Base-by-base conservation (phyloP, 2,797 vertebrate genomes). In the Hirundo rustica region DNA sequence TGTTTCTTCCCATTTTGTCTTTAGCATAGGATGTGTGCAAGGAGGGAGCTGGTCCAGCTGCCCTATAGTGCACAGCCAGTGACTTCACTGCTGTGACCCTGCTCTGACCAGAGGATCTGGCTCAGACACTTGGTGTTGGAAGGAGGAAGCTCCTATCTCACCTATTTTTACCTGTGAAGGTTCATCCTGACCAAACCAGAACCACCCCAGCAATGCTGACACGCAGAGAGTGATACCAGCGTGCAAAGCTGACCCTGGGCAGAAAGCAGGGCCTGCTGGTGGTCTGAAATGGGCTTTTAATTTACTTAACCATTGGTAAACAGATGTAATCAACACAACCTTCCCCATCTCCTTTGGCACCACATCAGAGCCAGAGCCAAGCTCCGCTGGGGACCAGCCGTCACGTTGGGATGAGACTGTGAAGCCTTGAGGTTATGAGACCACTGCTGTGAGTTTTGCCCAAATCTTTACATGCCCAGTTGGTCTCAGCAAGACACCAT, bases 291-390 rank as follows among this genome's bases (percentile, higher is more conserved):
- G 98, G 95, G 96, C 95, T 97, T 97, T 97, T 98, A 97, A 98
- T 98, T 98, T 98, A 98, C 98, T 98, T 98, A 99, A 98, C 98
- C 98, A 98, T 97, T 97, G 97, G 96, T 97, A 98, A 99, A 98
- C 98, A 98, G 98, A 98, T 97, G 98, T 96, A 97, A 97, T 96
- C 96, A 97, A 75, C 90, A 81, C 58, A 96, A 71, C 85, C 77
- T 83, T 96, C 94, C 89, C 45, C 77, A 60, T 93, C 70, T 91
- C 91, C 93, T 96, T 74, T 81, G 92, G 96, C 80, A 93, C 85
- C 80, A 72, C 94, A 89, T 94, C 70, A 95, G 95, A 95, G 91
- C 71, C 94, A 57, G 74, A 88, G 94, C 53, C 95, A 42, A 58
- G 48, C 89, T 93, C 96, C 55, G 0, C 87, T 95, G 94, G 95